Evolutionary conservation across 2,888 invertebrate species (phyloP), one percentile per base, ranked within the genome.

Genomic region (Acleris holmiana): DNA sequence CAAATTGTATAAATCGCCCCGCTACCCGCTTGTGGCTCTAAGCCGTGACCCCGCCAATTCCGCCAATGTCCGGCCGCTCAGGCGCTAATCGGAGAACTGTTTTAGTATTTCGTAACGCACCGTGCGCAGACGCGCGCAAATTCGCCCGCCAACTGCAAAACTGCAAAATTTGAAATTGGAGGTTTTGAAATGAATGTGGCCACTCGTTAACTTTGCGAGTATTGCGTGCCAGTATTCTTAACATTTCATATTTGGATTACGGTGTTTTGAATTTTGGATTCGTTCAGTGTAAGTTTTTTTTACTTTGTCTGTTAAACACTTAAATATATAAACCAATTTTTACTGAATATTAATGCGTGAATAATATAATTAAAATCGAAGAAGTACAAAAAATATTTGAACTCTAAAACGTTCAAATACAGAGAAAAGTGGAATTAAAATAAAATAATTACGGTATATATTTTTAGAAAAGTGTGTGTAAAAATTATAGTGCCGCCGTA

Each of bases 31-130:
- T 8, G 23, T 55, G 55, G 40, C 58, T 53, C 64, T 48, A 41
- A 41, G 29, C 13, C 21, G 53, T 2, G 53, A 18, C 40, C 41
- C 48, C 15, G 44, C 53, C 58, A 64, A 64, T 64, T 58, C 58
- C 41, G 53, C 23, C 47, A 18, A 19, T 48, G 41, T 64, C 63
- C 63, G 58, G 53, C 51, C 51, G 25, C 64, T 64, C 64, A 23
- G 17, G 17, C 21, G 53, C 64, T 54, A 57, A 64, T 59, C 64
- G 64, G 64, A 54, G 53, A 64, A 64, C 58, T 54, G 64, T 58
- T 55, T 55, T 55, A 53, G 64, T 58, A 58, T 64, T 64, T 59
- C 64, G 64, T 53, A 64, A 59, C 64, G 51, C 40, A 51, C 48
- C 53, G 58, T 53, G 64, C 64, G 53, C 64, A 59, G 53, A 49